Base-by-base conservation (phyloP, 2,888 invertebrate species). In the Sphaerophoria rueppellii region DNA sequence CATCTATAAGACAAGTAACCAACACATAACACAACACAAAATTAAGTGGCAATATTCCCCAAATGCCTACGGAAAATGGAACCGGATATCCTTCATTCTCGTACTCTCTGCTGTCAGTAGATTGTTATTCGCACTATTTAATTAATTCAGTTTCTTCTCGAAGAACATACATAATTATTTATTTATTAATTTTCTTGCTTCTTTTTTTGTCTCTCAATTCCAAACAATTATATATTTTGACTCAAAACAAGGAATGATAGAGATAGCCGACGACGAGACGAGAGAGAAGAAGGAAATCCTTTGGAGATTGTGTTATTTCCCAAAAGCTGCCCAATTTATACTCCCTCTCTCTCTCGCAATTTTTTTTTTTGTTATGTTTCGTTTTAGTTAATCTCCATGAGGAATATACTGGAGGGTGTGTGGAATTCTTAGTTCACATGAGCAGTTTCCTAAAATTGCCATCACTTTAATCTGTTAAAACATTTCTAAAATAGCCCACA, bases 391-490 rank as follows among this genome's bases (percentile, higher is more conserved):
- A 78, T 57, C 50, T 46, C 12, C 48, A 34, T 24, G 11, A 50
- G 24, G 6, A 12, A 54, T 6, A 46, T 50, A 14, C 14, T 9
- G 43, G 43, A 43, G 43, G 43, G 11, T 4, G 11, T 9, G 43
- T 4, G 43, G 12, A 9, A 43, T 9, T 9, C 11, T 43, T 24
- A 24, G 24, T 24, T 24, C 24, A 24, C 24, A 12, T 69, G 58
- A 43, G 55, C 69, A 82, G 63, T 16, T 75, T 78, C 50, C 80
- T 75, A 67, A 50, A 80, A 83, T 72, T 79, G 75, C 80, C 75
- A 60, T 60, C 60, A 77, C 76, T 85, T 81, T 69, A 85, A 80
- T 72, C 80, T 67, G 76, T 80, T 72, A 69, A 75, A 80, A 71
- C 70, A 67, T 76, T 80, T 43, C 61, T 61, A 40, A 76, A 81